These are phyloP conservation scores for Pseudochaenichthys georgianus DNA, from an alignment of 2,797 vertebrate species.

Conservation along the genomic window DNA sequence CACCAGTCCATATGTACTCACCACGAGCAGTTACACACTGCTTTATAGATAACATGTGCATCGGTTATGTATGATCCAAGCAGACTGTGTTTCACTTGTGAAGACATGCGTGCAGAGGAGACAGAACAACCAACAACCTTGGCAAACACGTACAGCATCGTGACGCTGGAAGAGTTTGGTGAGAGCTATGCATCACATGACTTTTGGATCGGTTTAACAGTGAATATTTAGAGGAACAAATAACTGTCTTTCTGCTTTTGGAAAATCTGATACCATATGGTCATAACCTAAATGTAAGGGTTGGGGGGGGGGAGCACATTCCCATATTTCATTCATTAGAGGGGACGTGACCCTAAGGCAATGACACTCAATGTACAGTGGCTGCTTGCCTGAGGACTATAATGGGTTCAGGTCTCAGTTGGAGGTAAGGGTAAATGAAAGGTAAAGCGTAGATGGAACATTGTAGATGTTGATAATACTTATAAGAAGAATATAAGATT, in stretches of 20 bases:
- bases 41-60: too few relatives aligned
- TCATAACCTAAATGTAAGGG: too few relatives aligned
- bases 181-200: not conserved
- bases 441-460: too few relatives aligned
- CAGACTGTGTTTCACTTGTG: too few relatives aligned
- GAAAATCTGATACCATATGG: not conserved
- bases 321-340: not conserved
- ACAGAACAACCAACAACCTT: not conserved
- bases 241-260: not conserved
- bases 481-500: too few relatives aligned
- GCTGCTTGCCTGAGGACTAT: too few relatives aligned
- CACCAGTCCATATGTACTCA: conserved; percentile 3
- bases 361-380: not conserved
- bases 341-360: not conserved
- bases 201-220: not conserved
- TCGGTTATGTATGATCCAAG: too few relatives aligned
- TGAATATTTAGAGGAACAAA: not conserved
- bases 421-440: too few relatives aligned
- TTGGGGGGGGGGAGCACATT: too few relatives aligned
- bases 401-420: too few relatives aligned
- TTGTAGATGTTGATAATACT: too few relatives aligned
- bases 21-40: too few relatives aligned
- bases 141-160: not conserved
- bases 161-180: not conserved
- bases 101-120: not conserved